phyloP scores from a whole-genome alignment of 2,888 invertebrate genomes.

The Reticulitermes lucifugus region DNA sequence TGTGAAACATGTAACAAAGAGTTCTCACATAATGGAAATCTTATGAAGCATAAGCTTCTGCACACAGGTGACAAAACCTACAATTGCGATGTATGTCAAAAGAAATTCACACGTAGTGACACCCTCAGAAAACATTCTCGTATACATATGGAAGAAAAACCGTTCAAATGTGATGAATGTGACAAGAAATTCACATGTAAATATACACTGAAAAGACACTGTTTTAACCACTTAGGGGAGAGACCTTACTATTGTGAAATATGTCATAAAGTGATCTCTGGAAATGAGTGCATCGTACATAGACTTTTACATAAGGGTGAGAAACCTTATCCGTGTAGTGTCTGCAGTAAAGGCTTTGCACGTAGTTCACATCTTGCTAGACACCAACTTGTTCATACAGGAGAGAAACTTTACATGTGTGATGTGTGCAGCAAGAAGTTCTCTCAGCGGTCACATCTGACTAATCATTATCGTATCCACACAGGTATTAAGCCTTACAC shows the following conservation, averaged over 20 bases:
- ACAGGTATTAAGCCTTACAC: conserved; percentile 12
- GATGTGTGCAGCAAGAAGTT: conserved; percentile 11
- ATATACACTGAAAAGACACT: not conserved
- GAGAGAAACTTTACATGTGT: conserved; percentile 8
- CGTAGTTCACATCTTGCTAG: not conserved
- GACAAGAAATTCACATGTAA: not conserved
- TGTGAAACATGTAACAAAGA: not conserved
- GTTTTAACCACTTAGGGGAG: not conserved
- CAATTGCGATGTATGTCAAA: not conserved
- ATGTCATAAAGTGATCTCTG: not conserved
- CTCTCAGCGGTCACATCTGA: not conserved
- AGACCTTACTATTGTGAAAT: not conserved
- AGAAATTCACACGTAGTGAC: not conserved
- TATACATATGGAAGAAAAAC: not conserved
- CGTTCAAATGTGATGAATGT: not conserved
- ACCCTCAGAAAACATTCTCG: not conserved
- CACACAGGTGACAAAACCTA: not conserved
- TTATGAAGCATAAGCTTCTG: not conserved
- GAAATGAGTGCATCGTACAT: not conserved
- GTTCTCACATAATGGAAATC: not conserved
- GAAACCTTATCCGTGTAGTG: not conserved
- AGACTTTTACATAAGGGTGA: not conserved
- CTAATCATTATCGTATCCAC: not conserved
- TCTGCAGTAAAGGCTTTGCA: not conserved
- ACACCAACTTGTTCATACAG: conserved; percentile 5